phyloP scores from a whole-genome alignment of 2,797 vertebrate genomes.

The Dryobates pubescens region DNA sequence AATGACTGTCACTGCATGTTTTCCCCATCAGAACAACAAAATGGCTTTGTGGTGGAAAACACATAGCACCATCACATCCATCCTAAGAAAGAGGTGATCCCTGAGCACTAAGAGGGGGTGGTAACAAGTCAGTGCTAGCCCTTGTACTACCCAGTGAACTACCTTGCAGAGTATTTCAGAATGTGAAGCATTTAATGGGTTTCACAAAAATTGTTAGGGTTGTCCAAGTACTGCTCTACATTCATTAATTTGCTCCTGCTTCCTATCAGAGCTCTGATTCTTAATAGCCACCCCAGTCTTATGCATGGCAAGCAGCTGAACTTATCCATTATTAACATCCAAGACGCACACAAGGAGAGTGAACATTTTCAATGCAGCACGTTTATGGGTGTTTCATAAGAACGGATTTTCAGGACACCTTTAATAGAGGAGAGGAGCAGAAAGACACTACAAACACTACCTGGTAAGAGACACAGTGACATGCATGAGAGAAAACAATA shows the following conservation, averaged over 20 bases:
- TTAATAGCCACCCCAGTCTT: neutral
- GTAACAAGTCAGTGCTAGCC: neutral
- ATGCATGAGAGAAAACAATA: neutral
- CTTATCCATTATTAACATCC: neutral
- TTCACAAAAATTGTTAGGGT: neutral
- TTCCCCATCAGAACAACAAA: neutral
- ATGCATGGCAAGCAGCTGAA: neutral
- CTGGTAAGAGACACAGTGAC: neutral
- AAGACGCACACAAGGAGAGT: neutral
- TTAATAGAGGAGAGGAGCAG: neutral
- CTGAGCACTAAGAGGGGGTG: neutral
- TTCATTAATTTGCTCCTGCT: neutral
- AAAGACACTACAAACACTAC: neutral
- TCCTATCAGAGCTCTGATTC: neutral
- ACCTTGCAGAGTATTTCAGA: neutral
- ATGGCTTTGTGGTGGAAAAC: neutral
- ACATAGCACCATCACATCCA: neutral
- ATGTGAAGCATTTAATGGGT: neutral
- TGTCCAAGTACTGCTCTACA: neutral
- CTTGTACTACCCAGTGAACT: neutral
- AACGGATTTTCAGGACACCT: neutral
- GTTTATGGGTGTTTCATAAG: neutral
- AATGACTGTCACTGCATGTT: neutral
- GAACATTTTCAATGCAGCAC: neutral
- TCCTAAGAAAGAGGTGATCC: neutral